These are phyloP conservation scores for Allacma fusca DNA, from an alignment of 2,888 invertebrate species.

Conservation along the genomic window DNA sequence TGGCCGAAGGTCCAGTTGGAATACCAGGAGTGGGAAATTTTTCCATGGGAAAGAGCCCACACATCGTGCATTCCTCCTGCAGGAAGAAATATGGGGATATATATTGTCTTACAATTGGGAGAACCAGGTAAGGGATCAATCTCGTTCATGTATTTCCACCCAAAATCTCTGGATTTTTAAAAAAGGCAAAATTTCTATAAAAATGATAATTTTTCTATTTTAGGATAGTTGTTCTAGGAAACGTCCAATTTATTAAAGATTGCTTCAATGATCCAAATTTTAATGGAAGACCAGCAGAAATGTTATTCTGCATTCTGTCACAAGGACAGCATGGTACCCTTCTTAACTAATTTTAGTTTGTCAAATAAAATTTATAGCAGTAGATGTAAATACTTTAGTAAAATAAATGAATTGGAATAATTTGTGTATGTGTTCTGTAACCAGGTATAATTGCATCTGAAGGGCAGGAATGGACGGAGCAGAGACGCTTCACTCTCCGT, in stretches of 20 bases:
- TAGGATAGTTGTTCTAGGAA: conserved; percentile 6
- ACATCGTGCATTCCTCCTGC: conserved; percentile 5
- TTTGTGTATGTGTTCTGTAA: background rate
- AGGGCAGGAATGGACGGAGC: conserved; percentile 31
- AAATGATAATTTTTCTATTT: no score
- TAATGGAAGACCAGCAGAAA: conserved; percentile 14
- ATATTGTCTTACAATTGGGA: background rate
- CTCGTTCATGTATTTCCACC: no score
- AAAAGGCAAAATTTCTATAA: no score
- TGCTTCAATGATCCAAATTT: conserved; percentile 20
- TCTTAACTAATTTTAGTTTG: no score
- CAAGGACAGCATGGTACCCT: conserved; percentile 20
- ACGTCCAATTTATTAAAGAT: conserved; percentile 1
- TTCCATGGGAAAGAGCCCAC: background rate
- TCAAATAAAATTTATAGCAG: no score
- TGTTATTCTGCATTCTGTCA: conserved; percentile 9
- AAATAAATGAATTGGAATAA: no score
- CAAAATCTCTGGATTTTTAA: no score
- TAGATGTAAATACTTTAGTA: no score
- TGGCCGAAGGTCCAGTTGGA: conserved; percentile 20
- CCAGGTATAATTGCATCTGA: conserved; percentile 33
- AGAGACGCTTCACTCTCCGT: conserved; percentile 33
- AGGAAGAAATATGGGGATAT: conserved; percentile 8
- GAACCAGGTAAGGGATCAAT: conserved; percentile 16
- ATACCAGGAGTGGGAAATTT: conserved; percentile 5